Base-by-base conservation (phyloP, 2,113 vertebrate species). In the Pseudorasbora parva region DNA sequence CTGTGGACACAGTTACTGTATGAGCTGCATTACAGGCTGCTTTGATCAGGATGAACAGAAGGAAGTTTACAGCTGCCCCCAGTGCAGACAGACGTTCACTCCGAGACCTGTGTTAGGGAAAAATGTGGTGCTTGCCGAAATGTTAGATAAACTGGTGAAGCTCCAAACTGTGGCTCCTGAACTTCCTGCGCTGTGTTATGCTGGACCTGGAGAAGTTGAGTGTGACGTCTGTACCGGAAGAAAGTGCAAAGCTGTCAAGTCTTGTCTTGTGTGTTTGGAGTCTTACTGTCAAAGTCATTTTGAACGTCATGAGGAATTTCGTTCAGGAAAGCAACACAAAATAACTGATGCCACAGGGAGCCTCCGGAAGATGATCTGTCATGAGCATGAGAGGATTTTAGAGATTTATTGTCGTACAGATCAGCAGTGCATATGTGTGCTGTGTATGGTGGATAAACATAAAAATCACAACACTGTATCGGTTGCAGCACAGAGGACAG, bases 311-410 rank as follows among this genome's bases (percentile, higher is more conserved):
- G 64, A 37, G 64, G 64, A 68, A 21, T 68, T 68, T 37, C 30
- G 8, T 68, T 68, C 64, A 68, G 64, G 64, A 68, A 68, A 37
- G 64, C 62, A 17, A 33, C 62, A 66, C 62, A 66, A 33, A 66
- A 66, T 33, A 33, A 66, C 62, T 19, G 62, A 66, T 66, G 30
- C 62, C 62, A 33, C 30, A 66, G 62, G 62, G 33, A 15, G 0
- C 33, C 15, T 66, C 15, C 62, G 33, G 62, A 3, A 33, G 27
- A 66, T 19, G 62, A 33, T 66, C 30, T 66, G 62, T 66, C 62
- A 9, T 33, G 27, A 66, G 27, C 62, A 66, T 66, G 7, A 66
- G 4, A 33, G 0, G 8, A 8, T 33, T 33, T 66, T 66, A 30
- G 27, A 66, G 62, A 14, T 33, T 66, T 66, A 33, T 19, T 66